A percentile compares a stretch with the other conserved stretches of the same genome.
These are phyloP conservation scores for Chelonus insularis DNA, from an alignment of 1,140 invertebrate genomes.

Conservation along the genomic window DNA sequence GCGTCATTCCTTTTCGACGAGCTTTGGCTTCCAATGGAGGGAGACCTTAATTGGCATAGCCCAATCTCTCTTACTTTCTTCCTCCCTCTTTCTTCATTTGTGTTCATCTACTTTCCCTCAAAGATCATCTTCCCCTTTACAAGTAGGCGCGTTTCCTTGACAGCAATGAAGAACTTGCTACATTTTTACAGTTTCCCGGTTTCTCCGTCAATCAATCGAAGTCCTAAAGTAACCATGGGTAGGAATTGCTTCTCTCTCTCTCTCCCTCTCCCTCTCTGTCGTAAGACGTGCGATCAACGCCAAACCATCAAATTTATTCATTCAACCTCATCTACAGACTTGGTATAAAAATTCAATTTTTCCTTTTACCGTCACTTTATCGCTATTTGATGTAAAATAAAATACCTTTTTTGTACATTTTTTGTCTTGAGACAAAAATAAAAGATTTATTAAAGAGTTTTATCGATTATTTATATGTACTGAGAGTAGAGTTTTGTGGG, in stretches of 20 bases:
- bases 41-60: constrained; percentile 26
- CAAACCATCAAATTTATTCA: constrained; percentile 6
- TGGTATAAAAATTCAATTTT: not conserved
- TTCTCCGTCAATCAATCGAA: constrained; percentile 14
- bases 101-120: not conserved
- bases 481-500: too few relatives aligned
- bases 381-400: too few relatives aligned
- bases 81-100: not conserved
- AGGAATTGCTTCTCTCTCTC: not conserved
- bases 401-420: too few relatives aligned
- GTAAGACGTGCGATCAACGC: not conserved
- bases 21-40: constrained; percentile 13
- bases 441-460: too few relatives aligned
- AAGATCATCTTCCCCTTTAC: not conserved
- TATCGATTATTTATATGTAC: too few relatives aligned
- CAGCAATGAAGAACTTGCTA: constrained; percentile 6
- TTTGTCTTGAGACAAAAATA: not conserved
- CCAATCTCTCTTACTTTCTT: constrained; percentile 1
- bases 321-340: not conserved
- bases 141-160: constrained; percentile 12
- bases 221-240: not conserved
- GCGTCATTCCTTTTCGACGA: constrained; percentile 36
- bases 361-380: not conserved
- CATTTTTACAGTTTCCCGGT: constrained; percentile 18
- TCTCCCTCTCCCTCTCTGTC: not conserved